phyloP scores from a whole-genome alignment of 2,797 vertebrate species.

The Mormyrus proboscirostris region DNA sequence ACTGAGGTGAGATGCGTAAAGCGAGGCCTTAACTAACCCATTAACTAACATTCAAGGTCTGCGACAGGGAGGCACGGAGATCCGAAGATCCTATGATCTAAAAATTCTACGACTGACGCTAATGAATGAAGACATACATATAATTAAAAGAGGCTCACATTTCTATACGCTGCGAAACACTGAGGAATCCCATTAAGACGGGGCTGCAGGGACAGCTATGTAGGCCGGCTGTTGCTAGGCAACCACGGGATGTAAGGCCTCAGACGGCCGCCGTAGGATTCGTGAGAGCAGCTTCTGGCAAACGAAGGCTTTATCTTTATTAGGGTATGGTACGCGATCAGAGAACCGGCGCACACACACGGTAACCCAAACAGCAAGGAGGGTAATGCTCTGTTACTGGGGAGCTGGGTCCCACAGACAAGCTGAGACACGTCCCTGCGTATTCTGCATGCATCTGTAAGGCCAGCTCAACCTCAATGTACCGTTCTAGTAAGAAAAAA shows the following conservation, averaged over 20 bases:
- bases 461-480: background rate
- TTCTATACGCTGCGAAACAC: constrained; percentile 24
- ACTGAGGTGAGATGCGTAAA: background rate
- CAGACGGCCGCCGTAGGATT: constrained; percentile 31
- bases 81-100: background rate
- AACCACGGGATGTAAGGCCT: constrained; percentile 40
- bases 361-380: background rate
- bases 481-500: background rate
- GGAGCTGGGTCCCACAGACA: background rate
- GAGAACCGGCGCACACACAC: background rate
- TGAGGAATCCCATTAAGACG: constrained; percentile 33
- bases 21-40: background rate
- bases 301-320: constrained; percentile 2
- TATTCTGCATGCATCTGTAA: background rate
- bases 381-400: background rate
- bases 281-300: background rate
- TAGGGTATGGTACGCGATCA: background rate
- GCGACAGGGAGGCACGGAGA: background rate
- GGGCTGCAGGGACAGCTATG: constrained; percentile 34
- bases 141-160: background rate
- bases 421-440: background rate
- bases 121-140: background rate
- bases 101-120: background rate
- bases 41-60: background rate
- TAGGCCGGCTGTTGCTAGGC: constrained; percentile 55